Conservation (phyloP, 2,888 invertebrate species). For the Philaethria dido region DNA sequence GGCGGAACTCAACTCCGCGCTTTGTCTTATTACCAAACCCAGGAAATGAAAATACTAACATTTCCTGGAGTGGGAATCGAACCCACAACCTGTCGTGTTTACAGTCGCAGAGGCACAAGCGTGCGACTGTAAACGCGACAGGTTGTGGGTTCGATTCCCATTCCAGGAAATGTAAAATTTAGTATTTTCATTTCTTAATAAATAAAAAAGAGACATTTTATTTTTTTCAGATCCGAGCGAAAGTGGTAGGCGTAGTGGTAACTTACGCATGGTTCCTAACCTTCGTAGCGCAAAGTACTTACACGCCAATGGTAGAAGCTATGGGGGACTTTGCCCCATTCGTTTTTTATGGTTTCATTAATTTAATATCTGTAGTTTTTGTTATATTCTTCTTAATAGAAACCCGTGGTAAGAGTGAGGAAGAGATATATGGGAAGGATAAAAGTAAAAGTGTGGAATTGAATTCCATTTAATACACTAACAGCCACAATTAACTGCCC, state of each 20-base stretch:
- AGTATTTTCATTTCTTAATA: no score
- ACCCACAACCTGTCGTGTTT: no score
- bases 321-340: slow-evolving; percentile 63
- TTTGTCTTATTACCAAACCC: no score
- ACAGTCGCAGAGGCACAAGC: no score
- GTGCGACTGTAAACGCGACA: no score
- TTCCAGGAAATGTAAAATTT: no score
- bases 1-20: no score
- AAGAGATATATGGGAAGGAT: slow-evolving; percentile 47
- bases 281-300: slow-evolving; percentile 51
- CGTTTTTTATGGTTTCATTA: slow-evolving; percentile 59
- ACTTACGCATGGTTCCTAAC: slow-evolving; percentile 53
- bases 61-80: no score
- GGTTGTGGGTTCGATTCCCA: no score
- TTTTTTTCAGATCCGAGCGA: slow-evolving; percentile 60
- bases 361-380: slow-evolving; percentile 57
- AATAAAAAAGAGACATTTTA: no score
- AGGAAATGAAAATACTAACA: no score
- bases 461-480: not conserved
- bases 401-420: slow-evolving; percentile 67
- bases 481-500: not conserved
- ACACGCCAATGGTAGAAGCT: slow-evolving; percentile 46
- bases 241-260: slow-evolving; percentile 54
- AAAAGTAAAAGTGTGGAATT: not conserved
- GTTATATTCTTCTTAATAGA: slow-evolving; percentile 64